Percentiles rank a stretch among this genome's conserved stretches.
Conservation (phyloP, 2,113 vertebrate genomes). For the Amblyopsis rosae region DNA sequence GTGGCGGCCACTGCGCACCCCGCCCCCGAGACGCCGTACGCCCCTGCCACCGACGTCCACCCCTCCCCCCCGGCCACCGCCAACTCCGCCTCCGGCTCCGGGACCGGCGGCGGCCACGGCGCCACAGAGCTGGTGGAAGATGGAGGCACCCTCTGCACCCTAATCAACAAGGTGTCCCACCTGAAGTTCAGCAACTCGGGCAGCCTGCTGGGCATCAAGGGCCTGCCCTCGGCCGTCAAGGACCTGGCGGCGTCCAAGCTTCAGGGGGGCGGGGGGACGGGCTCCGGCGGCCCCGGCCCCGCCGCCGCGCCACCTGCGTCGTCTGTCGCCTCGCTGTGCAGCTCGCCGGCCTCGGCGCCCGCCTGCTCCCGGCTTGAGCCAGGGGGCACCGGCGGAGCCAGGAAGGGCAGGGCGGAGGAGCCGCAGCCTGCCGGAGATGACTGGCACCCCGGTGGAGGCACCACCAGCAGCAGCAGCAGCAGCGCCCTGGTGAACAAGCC, state of each 20-base stretch:
- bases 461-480: neutral
- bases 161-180: conserved; percentile 98
- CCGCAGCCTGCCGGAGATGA: conserved; percentile 80
- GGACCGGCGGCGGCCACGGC: conserved; percentile 51
- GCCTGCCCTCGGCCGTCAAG: conserved; percentile 93
- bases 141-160: conserved; percentile 93
- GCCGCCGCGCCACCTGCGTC: conserved; percentile 71
- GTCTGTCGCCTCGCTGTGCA: conserved; percentile 80
- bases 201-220: conserved; percentile 90
- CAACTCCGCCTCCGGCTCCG: conserved; percentile 77
- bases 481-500: conserved; percentile 81
- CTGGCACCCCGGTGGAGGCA: conserved; percentile 78
- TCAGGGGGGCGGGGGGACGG: conserved; percentile 85
- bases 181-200: conserved; percentile 93
- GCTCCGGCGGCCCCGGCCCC: conserved; percentile 79
- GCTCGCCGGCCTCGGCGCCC: conserved; percentile 80
- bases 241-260: conserved; percentile 95
- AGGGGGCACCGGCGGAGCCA: conserved; percentile 66
- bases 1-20: conserved; percentile 85
- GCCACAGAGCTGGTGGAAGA: conserved; percentile 89
- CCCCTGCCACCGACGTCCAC: conserved; percentile 81
- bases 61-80: conserved; percentile 59
- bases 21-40: conserved; percentile 83
- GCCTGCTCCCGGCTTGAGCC: conserved; percentile 84
- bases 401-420: conserved; percentile 84